phyloP scores from a whole-genome alignment of 2,113 vertebrate genomes.

The Bambusicola thoracicus region DNA sequence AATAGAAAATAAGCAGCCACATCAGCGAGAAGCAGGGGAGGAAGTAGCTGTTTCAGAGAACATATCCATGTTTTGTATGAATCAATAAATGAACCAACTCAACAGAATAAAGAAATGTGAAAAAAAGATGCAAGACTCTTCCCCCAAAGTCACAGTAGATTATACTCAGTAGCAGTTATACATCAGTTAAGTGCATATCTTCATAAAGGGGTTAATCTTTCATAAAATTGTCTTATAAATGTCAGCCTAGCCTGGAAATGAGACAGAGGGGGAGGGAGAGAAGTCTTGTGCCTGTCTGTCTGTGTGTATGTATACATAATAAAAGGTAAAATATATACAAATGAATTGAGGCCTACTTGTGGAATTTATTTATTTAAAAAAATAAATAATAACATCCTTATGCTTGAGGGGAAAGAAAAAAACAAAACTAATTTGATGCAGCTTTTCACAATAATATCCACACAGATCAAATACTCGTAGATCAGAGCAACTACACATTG shows the following conservation, averaged over 20 bases:
- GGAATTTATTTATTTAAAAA: background rate
- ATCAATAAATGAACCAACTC: background rate
- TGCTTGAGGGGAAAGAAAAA: background rate
- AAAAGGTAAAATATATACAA: constrained; percentile 20
- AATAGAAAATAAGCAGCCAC: background rate
- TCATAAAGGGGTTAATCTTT: background rate
- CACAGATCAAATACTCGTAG: background rate
- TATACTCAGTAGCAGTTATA: background rate
- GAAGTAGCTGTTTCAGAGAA: background rate
- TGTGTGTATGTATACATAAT: background rate
- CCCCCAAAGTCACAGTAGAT: background rate
- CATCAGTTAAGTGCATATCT: background rate
- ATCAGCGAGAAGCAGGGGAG: background rate
- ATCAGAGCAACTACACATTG: background rate
- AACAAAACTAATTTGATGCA: background rate
- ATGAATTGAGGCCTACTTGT: background rate
- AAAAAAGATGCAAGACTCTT: background rate
- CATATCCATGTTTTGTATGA: background rate
- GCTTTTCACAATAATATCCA: background rate
- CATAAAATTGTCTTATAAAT: background rate
- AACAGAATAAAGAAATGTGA: background rate
- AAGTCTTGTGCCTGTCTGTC: background rate
- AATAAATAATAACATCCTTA: background rate
- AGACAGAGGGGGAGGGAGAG: background rate
- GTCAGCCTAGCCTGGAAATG: background rate